Evolutionary conservation across 1,140 invertebrate species (phyloP), one percentile per base, ranked within the genome.

Genomic region (Euwallacea fornicatus): DNA sequence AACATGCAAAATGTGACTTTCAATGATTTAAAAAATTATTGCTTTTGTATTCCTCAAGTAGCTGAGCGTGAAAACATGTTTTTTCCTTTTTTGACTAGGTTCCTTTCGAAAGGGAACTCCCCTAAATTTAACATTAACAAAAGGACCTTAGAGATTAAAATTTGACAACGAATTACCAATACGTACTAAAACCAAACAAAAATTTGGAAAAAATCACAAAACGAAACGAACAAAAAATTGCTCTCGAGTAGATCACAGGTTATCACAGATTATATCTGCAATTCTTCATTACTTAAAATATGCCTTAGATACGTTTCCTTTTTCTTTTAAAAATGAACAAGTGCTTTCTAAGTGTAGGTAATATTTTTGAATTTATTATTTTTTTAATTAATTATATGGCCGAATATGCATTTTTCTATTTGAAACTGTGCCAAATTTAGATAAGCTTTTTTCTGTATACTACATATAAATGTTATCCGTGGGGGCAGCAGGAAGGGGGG

Each of bases 221-320:
- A 33, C 21, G 4, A 33, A 33, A 33, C 21, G 21, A 33, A 33
- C 54, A 72, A 70, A 50, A 73, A 61, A 10, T 42, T n/a, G 42
- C 13, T 50, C 66, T 50, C 21, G 42, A 59, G n/a, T 76, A 61
- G 75, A 81, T 80, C 79, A 81, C 78, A 81, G 76, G 75, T 76
- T 80, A 80, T 79, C 77, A 79, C 79, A 81, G 78, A 80, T 77
- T 77, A 76, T 73, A 78, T 81, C 79, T 81, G 80, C 76, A 80
- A 80, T 80, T 76, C 68, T 74, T 71, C 67, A 33, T 16, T 53
- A 54, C 50, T 61, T 42, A 61, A 61, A 42, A 50, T 50, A 50
- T 50, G 46, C 46, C 46, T 50, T 50, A 50, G 13, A 11, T 13
- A 50, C 46, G 46, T 50, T 13, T 50, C 47, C 47, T 2, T 11